Percentiles rank a stretch among this genome's conserved stretches.
Conservation (phyloP, 2,113 vertebrate genomes). For the Geococcyx californianus region DNA sequence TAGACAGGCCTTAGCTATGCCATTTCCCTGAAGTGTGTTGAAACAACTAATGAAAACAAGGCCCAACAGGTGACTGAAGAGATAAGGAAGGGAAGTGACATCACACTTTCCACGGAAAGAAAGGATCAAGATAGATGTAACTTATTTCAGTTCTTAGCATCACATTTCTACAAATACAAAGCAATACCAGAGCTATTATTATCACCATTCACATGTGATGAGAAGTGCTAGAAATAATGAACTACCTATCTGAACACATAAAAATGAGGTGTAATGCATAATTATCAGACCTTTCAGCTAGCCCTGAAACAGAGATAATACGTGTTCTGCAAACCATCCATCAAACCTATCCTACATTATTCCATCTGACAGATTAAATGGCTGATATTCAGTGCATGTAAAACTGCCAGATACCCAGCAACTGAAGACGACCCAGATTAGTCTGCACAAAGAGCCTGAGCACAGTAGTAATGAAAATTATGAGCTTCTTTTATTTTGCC, state of each 20-base stretch:
- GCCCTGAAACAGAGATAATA: neutral
- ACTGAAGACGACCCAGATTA: neutral
- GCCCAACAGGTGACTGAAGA: neutral
- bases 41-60: neutral
- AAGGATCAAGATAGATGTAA: neutral
- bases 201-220: neutral
- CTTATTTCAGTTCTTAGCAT: neutral
- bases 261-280: neutral
- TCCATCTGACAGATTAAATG: neutral
- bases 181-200: neutral
- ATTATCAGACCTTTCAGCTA: neutral
- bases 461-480: neutral
- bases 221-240: slow-evolving; percentile 17
- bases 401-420: neutral
- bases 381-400: neutral
- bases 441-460: neutral
- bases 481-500: neutral
- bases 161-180: neutral
- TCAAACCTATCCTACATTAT: neutral
- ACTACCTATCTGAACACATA: neutral
- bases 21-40: neutral
- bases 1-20: neutral
- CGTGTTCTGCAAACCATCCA: neutral
- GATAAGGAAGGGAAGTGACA: neutral
- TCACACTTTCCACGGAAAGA: neutral